Conservation (phyloP, 2,888 invertebrate genomes). For the Erannis defoliaria region DNA sequence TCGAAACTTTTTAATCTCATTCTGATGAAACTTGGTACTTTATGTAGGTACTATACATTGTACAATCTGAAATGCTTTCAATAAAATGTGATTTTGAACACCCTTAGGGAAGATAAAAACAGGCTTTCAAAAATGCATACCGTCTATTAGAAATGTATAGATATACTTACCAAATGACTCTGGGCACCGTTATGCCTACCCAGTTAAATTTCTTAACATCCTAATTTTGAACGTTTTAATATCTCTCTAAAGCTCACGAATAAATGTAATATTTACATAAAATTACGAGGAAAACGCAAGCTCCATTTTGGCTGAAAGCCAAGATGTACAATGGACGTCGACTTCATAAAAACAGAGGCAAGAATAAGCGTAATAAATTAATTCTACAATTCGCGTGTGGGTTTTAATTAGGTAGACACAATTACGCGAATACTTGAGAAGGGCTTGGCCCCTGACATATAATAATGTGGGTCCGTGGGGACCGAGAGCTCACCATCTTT, state of each 20-base stretch:
- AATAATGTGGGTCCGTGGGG: constrained; percentile 2
- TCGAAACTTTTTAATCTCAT: no score
- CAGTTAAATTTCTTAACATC: constrained; percentile 8
- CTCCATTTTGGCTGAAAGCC: constrained; percentile 67
- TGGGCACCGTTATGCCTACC: no score
- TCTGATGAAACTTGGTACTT: no score
- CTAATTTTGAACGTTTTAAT: constrained; percentile 35
- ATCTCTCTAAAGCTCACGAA: constrained; percentile 54
- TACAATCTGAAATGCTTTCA: no score
- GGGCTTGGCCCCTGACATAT: constrained; percentile 55
- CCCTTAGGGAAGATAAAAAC: no score
- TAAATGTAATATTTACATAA: constrained; percentile 60
- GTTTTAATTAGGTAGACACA: constrained; percentile 64
- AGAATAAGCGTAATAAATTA: constrained; percentile 57
- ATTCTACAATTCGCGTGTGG: constrained; percentile 56
- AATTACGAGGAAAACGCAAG: constrained; percentile 63
- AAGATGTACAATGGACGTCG: constrained; percentile 65
- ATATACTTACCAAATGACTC: no score
- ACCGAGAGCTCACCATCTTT: not conserved
- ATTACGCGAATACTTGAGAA: constrained; percentile 59
- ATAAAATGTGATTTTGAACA: no score
- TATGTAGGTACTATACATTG: no score
- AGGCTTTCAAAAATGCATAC: no score
- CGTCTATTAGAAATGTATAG: no score
- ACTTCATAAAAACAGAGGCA: constrained; percentile 65